Evolutionary conservation across 2,113 vertebrate genomes (phyloP).

Genomic region (Crypturellus undulatus): DNA sequence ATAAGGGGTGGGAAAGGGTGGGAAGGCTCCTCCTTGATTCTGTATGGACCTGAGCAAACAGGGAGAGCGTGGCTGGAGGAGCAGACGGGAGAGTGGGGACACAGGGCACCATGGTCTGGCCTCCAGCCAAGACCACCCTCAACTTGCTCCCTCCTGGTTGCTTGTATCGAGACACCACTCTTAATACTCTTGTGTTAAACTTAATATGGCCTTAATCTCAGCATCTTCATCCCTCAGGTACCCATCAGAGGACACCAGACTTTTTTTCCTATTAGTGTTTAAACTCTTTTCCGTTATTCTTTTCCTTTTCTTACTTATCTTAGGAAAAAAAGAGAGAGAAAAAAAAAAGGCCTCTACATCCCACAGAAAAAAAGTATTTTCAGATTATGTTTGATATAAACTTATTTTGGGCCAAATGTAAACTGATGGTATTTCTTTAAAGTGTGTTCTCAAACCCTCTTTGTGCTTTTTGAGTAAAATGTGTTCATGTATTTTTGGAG

Average conservation of each 20-base stretch:
- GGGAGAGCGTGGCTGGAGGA: accelerated
- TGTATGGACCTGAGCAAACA: neutral
- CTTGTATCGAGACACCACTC: neutral
- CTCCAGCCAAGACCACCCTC: neutral
- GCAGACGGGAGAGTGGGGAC: neutral
- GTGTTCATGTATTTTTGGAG: constrained; percentile 34
- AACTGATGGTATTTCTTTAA: neutral
- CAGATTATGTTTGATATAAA: neutral
- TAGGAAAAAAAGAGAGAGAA: neutral
- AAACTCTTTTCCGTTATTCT: neutral
- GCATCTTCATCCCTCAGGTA: neutral
- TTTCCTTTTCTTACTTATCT: neutral
- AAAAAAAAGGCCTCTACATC: accelerated
- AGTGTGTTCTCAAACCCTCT: neutral
- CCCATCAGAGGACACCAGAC: accelerated
- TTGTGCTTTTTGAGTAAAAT: constrained; percentile 41
- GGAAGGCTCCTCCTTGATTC: neutral
- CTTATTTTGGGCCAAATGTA: neutral
- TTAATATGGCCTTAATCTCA: neutral
- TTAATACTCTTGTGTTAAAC: accelerated
- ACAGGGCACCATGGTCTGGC: accelerated
- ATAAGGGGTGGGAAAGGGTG: neutral
- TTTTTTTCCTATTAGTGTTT: neutral
- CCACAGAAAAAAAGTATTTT: neutral
- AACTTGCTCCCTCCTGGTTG: neutral